Conservation (phyloP, 2,888 invertebrate species). For the Drosophila siamana region DNA sequence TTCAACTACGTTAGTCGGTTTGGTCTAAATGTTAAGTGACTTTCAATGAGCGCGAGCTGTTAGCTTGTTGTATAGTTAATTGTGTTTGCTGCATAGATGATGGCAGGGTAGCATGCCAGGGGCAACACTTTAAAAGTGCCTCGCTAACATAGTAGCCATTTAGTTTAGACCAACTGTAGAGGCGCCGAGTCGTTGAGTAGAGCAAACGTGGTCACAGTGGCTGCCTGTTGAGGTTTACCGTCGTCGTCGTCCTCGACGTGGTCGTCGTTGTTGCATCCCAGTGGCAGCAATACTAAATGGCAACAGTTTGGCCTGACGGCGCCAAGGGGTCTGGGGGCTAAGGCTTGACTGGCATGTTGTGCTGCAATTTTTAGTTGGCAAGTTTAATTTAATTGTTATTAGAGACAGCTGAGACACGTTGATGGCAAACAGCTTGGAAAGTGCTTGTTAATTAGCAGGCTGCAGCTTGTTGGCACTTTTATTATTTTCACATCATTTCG, state of each 20-base stretch:
- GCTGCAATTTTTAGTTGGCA: conserved; percentile 58
- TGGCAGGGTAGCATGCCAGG: conserved; percentile 11
- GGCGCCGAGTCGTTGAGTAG: conserved; percentile 7
- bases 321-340: conserved; percentile 10
- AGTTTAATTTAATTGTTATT: conserved; percentile 77
- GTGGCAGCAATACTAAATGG: conserved; percentile 46
- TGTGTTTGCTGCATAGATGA: background rate
- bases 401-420: conserved; percentile 50
- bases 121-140: conserved; percentile 32
- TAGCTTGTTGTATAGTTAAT: background rate
- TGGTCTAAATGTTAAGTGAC: conserved; percentile 47
- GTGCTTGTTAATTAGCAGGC: conserved; percentile 70
- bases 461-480: conserved; percentile 50
- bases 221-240: conserved; percentile 50
- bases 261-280: conserved; percentile 12
- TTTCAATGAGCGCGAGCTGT: conserved; percentile 15
- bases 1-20: conserved; percentile 15
- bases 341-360: conserved; percentile 41
- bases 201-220: conserved; percentile 48
- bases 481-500: background rate
- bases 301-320: conserved; percentile 30
- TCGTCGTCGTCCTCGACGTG: conserved; percentile 1
- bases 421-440: conserved; percentile 45
- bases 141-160: conserved; percentile 47
- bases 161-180: conserved; percentile 23